Evolutionary conservation across 2,888 invertebrate genomes (phyloP).

Genomic region (Macrophya annulata): DNA sequence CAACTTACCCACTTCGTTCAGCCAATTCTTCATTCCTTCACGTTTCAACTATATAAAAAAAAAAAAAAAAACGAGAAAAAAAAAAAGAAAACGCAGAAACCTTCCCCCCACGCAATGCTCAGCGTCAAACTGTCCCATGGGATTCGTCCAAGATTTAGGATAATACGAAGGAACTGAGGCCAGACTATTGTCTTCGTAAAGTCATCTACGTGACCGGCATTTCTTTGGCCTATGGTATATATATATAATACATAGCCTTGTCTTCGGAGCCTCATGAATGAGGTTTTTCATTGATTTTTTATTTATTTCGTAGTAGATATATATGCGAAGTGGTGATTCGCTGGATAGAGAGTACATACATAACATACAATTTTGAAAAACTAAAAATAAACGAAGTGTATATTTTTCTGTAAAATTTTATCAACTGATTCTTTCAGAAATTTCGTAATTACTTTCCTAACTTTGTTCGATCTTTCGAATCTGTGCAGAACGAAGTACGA

Average conservation of each 20-base stretch:
- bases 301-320: background rate
- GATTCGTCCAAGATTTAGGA: constrained; percentile 32
- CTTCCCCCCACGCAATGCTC: background rate
- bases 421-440: background rate
- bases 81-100: background rate
- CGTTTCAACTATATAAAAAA: background rate
- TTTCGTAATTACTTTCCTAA: background rate
- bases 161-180: constrained; percentile 29
- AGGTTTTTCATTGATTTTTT: background rate
- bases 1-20: background rate
- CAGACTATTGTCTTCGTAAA: constrained; percentile 25
- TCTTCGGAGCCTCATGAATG: background rate
- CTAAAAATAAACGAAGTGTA: background rate
- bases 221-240: background rate
- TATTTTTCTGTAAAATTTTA: background rate
- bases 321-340: background rate
- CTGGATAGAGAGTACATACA: too few species aligned
- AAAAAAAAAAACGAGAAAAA: too few species aligned
- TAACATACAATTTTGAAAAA: background rate
- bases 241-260: background rate
- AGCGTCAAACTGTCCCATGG: constrained; percentile 20
- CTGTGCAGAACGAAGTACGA: background rate
- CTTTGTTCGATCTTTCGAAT: constrained; percentile 25
- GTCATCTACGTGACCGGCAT: constrained; percentile 45
- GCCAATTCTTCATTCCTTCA: background rate